Evolutionary conservation across 2,888 invertebrate genomes (phyloP), one percentile per base, ranked within the genome.

Genomic region (Micoletzkya japonica): DNA sequence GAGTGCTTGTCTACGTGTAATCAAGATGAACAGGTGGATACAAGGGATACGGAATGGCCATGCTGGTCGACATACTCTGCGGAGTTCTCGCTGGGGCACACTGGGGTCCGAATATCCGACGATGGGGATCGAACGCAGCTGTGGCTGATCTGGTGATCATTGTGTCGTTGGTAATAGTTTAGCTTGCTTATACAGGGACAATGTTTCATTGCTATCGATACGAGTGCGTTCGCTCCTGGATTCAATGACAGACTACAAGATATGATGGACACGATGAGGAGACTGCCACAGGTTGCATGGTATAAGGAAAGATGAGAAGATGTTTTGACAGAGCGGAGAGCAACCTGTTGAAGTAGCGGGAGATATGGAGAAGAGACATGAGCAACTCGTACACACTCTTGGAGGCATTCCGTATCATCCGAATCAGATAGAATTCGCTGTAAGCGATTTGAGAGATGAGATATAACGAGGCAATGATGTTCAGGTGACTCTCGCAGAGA

Each of bases 21-120:
- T n/a, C n/a, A n/a, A n/a, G n/a, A n/a, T n/a, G n/a, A n/a, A 60
- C 82, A 77, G 86, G 87, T 3, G 93, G 94, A 2, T 94, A 93
- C 88, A 95, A 95, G 86, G 95, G 95, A 0, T 93, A 90, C 81
- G 94, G 94, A 0, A 87, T 95, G 20, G 91, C 90, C 0, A 89
- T 92, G 66, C 89, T 94, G 90, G 93, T 94, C 3, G 95, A 96
- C 82, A 88, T 93, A 1, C 90, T 95, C 73, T 92, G 92, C 83
- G 95, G 95, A n/a, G 90, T 95, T 32, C 88, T 92, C 70, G 81
- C 52, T 87, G 91, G 90, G 26, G 87, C 91, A 0, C 88, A 89
- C 1, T 93, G 90, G 84, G 93, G 93, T 0, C 91, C 91, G 28
- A 90, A 92, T 80, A 88, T 95, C 6, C 89, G 94, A 1, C 89